Evolutionary conservation across 2,888 invertebrate species (phyloP), one percentile per base, ranked within the genome.

Genomic region (Norana najaformis): DNA sequence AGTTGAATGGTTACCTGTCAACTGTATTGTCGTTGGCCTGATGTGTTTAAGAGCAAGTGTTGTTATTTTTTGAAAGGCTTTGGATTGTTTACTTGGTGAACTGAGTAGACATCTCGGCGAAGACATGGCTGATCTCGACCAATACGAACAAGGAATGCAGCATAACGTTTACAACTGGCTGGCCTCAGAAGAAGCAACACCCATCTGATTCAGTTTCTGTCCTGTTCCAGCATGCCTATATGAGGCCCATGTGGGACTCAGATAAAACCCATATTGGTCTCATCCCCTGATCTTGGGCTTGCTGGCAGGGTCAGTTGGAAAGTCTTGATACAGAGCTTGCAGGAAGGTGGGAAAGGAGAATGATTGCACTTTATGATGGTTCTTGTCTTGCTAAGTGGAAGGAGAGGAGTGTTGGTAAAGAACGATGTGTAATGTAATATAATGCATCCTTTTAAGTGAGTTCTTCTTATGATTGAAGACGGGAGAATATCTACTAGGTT

Each of bases 101-200:
- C 37, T 85, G 37, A 85, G 85, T 85, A 85, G 16, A 23, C 85
- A 85, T 37, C 37, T 85, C 20, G 85, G 35, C 35, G 85, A 85
- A 85, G 85, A 85, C 85, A 36, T 85, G 36, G 37, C 35, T 14
- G 85, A 85, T 37, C 85, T 85, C 0, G 85, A 85, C 85, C 85
- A 36, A 20, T 37, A 85, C 16, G 85, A 85, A 37, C 85, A 85
- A n/a, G 85, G 85, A 85, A 16, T 37, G 35, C 85, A 85, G 36
- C 36, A 85, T 13, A 85, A 85, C 37, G 34, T 85, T 37, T 35
- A 85, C 85, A 35, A n/a, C 35, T 85, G 85, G 85, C 85, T 85
- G 36, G 85, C 85, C 85, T 85, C 85, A 85, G 16, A 85, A 85
- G 85, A 85, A 14, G 85, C 85, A 16, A 37, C 69, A 30, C 69